phyloP scores from a whole-genome alignment of 2,888 invertebrate species.

The Eupeodes latifasciatus region DNA sequence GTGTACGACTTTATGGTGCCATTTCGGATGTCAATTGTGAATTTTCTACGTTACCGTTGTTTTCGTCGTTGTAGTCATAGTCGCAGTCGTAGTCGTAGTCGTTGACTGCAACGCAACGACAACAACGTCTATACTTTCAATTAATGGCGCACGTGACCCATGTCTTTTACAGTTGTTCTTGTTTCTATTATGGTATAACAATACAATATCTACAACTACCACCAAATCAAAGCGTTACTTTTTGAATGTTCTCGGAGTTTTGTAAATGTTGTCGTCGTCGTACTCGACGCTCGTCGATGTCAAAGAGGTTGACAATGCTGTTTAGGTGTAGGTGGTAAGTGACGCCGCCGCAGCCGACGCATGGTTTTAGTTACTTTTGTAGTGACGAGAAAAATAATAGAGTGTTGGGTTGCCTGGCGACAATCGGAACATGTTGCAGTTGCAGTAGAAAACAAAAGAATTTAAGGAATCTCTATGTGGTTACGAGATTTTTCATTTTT shows the following conservation, averaged over 20 bases:
- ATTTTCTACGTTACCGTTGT: slow-evolving; percentile 44
- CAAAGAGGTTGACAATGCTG: neutral
- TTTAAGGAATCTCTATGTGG: no score
- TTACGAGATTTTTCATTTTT: no score
- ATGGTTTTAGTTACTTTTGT: neutral
- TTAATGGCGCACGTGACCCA: slow-evolving; percentile 70
- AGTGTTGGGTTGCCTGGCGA: neutral
- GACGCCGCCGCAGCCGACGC: neutral
- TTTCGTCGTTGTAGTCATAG: no score
- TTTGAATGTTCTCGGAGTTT: slow-evolving; percentile 21
- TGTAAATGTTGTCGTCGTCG: neutral
- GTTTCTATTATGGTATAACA: neutral
- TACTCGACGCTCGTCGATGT: neutral
- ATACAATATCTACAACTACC: neutral
- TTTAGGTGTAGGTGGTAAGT: neutral
- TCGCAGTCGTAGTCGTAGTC: neutral
- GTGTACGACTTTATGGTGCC: slow-evolving; percentile 63
- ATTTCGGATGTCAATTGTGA: slow-evolving; percentile 70
- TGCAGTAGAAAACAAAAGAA: no score
- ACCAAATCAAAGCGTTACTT: slow-evolving; percentile 31
- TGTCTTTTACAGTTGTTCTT: slow-evolving; percentile 17
- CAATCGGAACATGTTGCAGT: neutral
- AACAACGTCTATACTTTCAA: slow-evolving; percentile 62
- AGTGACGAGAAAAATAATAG: neutral
- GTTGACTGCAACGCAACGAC: slow-evolving; percentile 21